These are phyloP conservation scores for Osmerus eperlanus DNA, from an alignment of 2,113 vertebrate species.

Conservation along the genomic window DNA sequence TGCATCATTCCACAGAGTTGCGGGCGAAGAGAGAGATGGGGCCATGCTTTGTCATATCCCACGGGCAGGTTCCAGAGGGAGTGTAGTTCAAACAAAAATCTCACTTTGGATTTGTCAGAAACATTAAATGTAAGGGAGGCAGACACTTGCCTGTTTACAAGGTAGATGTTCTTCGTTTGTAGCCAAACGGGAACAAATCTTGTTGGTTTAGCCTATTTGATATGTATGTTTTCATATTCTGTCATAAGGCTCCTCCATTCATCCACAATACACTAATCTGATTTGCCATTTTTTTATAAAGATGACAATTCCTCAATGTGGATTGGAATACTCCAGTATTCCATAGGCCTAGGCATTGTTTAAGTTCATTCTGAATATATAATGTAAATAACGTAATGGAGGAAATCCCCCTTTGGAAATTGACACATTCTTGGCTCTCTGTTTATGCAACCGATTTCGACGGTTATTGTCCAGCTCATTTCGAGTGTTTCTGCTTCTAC, in stretches of 20 bases:
- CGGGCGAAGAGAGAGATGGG: constrained; percentile 25
- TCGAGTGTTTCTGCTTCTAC: not conserved
- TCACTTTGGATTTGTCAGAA: constrained; percentile 15
- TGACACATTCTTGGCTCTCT: not conserved
- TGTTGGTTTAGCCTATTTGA: not conserved
- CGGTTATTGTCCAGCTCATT: not conserved
- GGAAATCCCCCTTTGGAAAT: too few relatives aligned
- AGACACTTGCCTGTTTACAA: not conserved
- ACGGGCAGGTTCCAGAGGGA: constrained; percentile 30
- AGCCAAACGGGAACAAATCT: not conserved
- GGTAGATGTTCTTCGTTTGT: not conserved
- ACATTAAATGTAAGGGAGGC: not conserved
- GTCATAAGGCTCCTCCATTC: not conserved
- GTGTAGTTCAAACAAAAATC: constrained; percentile 17
- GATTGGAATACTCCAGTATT: too few relatives aligned
- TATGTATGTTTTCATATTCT: not conserved
- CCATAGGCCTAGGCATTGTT: not conserved
- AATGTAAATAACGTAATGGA: not conserved
- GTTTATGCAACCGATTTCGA: not conserved
- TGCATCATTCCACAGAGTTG: constrained; percentile 35
- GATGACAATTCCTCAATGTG: too few relatives aligned
- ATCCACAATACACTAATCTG: not conserved
- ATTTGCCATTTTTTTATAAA: too few relatives aligned
- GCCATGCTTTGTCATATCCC: constrained; percentile 40
- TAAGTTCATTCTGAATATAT: not conserved